Evolutionary conservation across 1,140 invertebrate genomes (phyloP).

Genomic region (Luehdorfia chinensis): DNA sequence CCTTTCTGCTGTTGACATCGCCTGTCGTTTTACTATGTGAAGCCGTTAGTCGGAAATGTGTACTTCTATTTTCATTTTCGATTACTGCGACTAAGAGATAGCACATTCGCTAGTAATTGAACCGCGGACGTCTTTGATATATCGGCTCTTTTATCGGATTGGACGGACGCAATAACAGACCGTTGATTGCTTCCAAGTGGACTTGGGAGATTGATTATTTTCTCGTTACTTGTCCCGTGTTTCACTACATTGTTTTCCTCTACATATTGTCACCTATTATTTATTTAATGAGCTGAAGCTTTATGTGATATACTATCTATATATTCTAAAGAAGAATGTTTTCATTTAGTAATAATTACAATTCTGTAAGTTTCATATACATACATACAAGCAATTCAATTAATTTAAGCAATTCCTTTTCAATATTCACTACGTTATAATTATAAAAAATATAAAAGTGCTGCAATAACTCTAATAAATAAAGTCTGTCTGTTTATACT

Average conservation of each 20-base stretch:
- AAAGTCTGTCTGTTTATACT: conserved; percentile 30
- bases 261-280: conserved; percentile 26
- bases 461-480: too few species aligned
- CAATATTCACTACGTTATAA: too few species aligned
- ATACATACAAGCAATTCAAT: too few species aligned
- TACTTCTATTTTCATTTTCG: conserved; percentile 59
- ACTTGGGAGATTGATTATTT: conserved; percentile 74
- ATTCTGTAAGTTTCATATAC: too few species aligned
- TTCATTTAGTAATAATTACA: too few species aligned
- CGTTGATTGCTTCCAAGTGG: conserved; percentile 75
- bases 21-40: conserved; percentile 23
- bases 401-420: too few species aligned
- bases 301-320: background rate
- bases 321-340: too few species aligned
- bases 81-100: conserved; percentile 65
- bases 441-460: too few species aligned
- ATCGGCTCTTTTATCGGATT: conserved; percentile 76
- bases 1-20: conserved; percentile 34
- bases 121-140: conserved; percentile 75
- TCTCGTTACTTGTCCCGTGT: conserved; percentile 60
- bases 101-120: conserved; percentile 72
- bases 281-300: conserved; percentile 9
- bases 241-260: conserved; percentile 45
- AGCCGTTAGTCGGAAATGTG: conserved; percentile 8
- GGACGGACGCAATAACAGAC: conserved; percentile 75